phyloP scores from a whole-genome alignment of 2,888 invertebrate genomes.

The Fragum sueziense region DNA sequence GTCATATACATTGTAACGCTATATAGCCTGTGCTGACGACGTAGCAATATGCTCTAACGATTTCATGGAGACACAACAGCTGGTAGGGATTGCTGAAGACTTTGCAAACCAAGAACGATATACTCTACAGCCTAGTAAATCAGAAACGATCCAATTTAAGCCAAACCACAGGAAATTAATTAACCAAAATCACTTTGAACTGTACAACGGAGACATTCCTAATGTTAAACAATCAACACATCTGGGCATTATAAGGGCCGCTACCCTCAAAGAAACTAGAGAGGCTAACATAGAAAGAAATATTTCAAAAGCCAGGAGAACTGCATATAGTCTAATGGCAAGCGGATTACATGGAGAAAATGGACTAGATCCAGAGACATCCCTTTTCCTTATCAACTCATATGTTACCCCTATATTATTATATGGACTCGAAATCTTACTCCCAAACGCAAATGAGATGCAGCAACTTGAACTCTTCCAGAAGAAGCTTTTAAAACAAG shows the following conservation, averaged over 20 bases:
- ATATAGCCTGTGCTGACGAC: not conserved
- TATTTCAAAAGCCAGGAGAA: conserved; percentile 8
- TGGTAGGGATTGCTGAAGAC: not conserved
- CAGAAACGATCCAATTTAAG: too few relatives aligned
- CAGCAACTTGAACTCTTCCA: too few relatives aligned
- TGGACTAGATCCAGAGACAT: too few relatives aligned
- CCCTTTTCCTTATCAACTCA: too few relatives aligned
- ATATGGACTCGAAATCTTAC: too few relatives aligned
- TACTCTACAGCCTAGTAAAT: not conserved
- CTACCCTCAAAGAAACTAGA: not conserved
- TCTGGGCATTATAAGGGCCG: conserved; percentile 1
- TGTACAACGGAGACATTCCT: not conserved
- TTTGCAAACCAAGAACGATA: not conserved
- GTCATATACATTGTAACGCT: not conserved
- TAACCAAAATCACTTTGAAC: not conserved
- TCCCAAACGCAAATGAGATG: too few relatives aligned
- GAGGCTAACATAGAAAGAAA: not conserved
- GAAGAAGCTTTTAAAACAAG: too few relatives aligned
- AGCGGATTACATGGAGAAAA: not conserved
- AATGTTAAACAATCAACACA: not conserved
- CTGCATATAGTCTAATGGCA: not conserved
- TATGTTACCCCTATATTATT: too few relatives aligned
- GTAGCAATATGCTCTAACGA: not conserved
- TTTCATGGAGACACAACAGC: not conserved
- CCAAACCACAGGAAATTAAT: too few relatives aligned